These are phyloP conservation scores for Lasius platythorax DNA, from an alignment of 2,888 invertebrate species.

Conservation along the genomic window DNA sequence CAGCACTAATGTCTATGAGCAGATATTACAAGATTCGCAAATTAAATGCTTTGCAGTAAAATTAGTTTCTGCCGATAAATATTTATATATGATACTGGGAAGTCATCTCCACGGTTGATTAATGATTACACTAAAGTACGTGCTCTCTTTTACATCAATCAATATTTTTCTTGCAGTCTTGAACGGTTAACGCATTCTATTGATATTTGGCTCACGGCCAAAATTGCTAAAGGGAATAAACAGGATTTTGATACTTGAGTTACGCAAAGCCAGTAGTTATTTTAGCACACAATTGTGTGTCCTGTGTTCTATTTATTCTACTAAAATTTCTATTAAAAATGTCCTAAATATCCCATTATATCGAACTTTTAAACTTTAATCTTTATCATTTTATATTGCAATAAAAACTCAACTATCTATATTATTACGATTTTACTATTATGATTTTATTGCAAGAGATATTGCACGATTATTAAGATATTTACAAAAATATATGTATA, in stretches of 20 bases:
- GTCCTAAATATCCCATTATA: background rate
- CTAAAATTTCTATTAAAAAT: background rate
- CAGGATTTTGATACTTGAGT: conserved; percentile 35
- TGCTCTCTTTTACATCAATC: conserved; percentile 18
- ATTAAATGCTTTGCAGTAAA: background rate
- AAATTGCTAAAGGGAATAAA: conserved; percentile 52
- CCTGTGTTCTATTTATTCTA: background rate
- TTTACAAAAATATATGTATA: background rate
- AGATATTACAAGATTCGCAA: background rate
- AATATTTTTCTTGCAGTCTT: conserved; percentile 25
- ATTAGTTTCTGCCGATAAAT: background rate
- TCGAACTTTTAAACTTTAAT: background rate
- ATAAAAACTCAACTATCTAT: background rate
- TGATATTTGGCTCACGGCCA: conserved; percentile 49
- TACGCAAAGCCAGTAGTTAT: conserved; percentile 1
- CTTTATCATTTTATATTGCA: background rate
- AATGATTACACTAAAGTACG: conserved; percentile 21
- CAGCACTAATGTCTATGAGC: background rate
- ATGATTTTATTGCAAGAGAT: background rate
- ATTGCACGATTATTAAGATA: background rate
- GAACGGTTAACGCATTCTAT: conserved; percentile 21
- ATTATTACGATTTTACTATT: background rate
- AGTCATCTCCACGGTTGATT: conserved; percentile 19
- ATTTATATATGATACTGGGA: background rate
- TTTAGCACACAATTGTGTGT: conserved; percentile 4